A percentile compares a stretch with the other conserved stretches of the same genome.
phyloP scores from a whole-genome alignment of 2,888 invertebrate species.

The Drosophila phalerata region DNA sequence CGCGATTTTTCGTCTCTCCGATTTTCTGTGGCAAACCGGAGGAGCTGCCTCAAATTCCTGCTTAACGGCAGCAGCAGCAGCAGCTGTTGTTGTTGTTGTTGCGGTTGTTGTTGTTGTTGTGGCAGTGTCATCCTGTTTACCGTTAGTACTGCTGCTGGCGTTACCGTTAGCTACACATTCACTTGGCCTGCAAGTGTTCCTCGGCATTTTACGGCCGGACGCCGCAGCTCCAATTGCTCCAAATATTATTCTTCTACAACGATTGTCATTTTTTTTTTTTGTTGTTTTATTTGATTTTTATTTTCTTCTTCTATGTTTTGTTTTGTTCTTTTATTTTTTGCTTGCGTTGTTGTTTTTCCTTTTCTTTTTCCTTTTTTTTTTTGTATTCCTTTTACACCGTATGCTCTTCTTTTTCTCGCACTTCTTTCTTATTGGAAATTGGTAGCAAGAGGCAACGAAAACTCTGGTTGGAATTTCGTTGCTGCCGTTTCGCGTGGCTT shows the following conservation, averaged over 20 bases:
- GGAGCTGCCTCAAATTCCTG: slow-evolving; percentile 72
- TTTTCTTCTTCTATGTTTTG: slow-evolving; percentile 29
- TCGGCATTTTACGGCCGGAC: slow-evolving; percentile 75
- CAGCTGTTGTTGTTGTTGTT: slow-evolving; percentile 23
- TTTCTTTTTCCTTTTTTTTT: slow-evolving; percentile 7
- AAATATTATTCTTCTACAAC: slow-evolving; percentile 46
- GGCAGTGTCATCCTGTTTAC: slow-evolving; percentile 38
- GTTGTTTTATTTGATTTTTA: too few species aligned
- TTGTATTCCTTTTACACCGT: slow-evolving; percentile 52
- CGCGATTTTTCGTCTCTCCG: slow-evolving; percentile 84
- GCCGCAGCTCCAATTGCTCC: slow-evolving; percentile 46
- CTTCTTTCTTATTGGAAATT: slow-evolving; percentile 63
- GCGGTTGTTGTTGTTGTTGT: slow-evolving; percentile 11
- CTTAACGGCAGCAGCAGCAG: slow-evolving; percentile 53
- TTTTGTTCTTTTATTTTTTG: slow-evolving; percentile 15
- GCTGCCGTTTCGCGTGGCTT: slow-evolving; percentile 20
- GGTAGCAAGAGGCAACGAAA: slow-evolving; percentile 39
- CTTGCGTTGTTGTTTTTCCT: slow-evolving; percentile 10
- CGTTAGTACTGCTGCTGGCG: too few species aligned
- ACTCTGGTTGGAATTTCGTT: slow-evolving; percentile 42
- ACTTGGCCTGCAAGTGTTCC: slow-evolving; percentile 79
- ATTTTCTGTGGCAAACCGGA: slow-evolving; percentile 80
- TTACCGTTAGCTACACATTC: slow-evolving; percentile 59
- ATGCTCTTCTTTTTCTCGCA: slow-evolving; percentile 56
- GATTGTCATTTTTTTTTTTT: slow-evolving; percentile 64